These are phyloP conservation scores for Eptesicus fuscus DNA, from an alignment of 2,113 vertebrate genomes.

Conservation along the genomic window DNA sequence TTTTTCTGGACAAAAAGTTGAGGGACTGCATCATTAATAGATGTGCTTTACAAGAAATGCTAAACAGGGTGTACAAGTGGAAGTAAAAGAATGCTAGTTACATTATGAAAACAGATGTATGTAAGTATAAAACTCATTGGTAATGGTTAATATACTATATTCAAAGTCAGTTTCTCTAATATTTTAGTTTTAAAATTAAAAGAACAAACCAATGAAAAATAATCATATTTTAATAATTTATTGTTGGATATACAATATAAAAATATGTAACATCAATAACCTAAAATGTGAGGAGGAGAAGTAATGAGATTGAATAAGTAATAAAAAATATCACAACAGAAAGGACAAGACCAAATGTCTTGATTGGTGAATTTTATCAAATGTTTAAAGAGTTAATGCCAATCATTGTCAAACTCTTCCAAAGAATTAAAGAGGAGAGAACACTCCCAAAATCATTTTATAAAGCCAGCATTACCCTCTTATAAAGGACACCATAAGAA, in stretches of 20 bases:
- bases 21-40: neutral
- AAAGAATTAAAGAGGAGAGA: neutral
- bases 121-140: neutral
- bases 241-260: neutral
- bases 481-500: neutral
- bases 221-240: neutral
- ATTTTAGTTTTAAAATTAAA: neutral
- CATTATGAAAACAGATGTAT: neutral
- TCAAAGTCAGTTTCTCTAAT: neutral
- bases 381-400: neutral
- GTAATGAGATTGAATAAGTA: neutral
- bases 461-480: neutral
- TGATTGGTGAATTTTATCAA: neutral
- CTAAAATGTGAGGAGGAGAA: neutral
- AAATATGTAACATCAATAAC: neutral
- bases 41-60: neutral
- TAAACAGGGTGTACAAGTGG: neutral
- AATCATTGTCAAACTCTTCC: neutral
- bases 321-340: neutral
- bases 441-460: neutral
- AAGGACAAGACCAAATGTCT: neutral
- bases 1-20: neutral
- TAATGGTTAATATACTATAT: neutral
- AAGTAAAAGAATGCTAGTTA: neutral
- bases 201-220: neutral